phyloP scores from a whole-genome alignment of 1,140 invertebrate genomes.

The Pseudomyrmex gracilis region DNA sequence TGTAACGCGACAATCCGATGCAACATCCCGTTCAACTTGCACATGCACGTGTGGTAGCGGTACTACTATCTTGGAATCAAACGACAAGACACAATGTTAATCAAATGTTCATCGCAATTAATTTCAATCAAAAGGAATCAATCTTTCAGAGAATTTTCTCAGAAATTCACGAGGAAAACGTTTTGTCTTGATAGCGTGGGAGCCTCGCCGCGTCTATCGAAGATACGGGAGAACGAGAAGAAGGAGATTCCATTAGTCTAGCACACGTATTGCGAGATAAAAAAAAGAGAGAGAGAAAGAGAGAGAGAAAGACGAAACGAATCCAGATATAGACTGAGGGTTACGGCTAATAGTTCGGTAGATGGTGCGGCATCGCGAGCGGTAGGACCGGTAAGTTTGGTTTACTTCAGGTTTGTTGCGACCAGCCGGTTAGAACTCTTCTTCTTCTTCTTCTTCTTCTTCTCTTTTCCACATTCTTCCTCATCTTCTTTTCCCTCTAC shows the following conservation, averaged over 20 bases:
- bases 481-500: conserved; percentile 28
- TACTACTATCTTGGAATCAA: too few species aligned
- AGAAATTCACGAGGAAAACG: not conserved
- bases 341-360: conserved; percentile 68
- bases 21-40: not conserved
- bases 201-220: conserved; percentile 19
- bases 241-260: conserved; percentile 65
- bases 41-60: too few species aligned
- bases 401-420: conserved; percentile 72
- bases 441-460: conserved; percentile 61
- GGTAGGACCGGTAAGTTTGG: conserved; percentile 77
- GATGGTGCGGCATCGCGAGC: conserved; percentile 69
- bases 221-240: conserved; percentile 29
- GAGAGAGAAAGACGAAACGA: conserved; percentile 44
- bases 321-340: conserved; percentile 66
- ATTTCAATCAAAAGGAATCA: not conserved
- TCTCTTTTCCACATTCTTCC: conserved; percentile 49
- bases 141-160: not conserved
- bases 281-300: not conserved
- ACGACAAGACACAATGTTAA: too few species aligned
- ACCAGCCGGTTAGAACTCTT: conserved; percentile 70
- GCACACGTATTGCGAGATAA: conserved; percentile 53
- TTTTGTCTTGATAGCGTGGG: not conserved
- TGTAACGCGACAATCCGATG: not conserved
- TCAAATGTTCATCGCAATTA: too few species aligned